Percentiles rank a stretch among this genome's conserved stretches.
Evolutionary conservation across 53 echinoderm and acorn worm genomes (phyloP).

Genomic region (Echinarachnius parma): DNA sequence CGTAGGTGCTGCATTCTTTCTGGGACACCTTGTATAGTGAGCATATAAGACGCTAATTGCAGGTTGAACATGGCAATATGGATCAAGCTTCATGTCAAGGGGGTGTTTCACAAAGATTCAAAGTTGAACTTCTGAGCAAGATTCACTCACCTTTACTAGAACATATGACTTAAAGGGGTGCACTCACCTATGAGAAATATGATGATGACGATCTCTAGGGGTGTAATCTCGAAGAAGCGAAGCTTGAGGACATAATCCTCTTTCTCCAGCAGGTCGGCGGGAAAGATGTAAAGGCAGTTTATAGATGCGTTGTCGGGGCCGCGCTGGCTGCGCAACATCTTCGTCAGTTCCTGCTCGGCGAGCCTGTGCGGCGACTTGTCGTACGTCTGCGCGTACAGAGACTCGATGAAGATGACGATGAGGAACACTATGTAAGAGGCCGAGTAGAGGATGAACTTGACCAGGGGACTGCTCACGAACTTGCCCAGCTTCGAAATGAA

Average conservation of each 20-base stretch:
- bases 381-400: slow-evolving; percentile 51
- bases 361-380: not conserved
- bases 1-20: too few species aligned
- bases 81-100: too few species aligned
- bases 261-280: not conserved
- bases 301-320: not conserved
- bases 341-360: not conserved
- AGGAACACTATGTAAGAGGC: slow-evolving; percentile 79
- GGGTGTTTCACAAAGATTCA: too few species aligned
- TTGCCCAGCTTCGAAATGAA: too few species aligned
- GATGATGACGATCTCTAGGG: slow-evolving; percentile 66
- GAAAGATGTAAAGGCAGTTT: slow-evolving; percentile 6
- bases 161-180: too few species aligned
- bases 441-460: slow-evolving; percentile 89
- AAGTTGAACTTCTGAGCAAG: too few species aligned
- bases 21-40: too few species aligned
- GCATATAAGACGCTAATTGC: too few species aligned
- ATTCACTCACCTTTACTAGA: too few species aligned
- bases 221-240: slow-evolving; percentile 49
- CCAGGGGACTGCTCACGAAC: slow-evolving; percentile 76
- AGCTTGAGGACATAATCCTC: slow-evolving; percentile 6
- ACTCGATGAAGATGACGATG: slow-evolving; percentile 79
- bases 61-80: too few species aligned
- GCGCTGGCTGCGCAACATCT: not conserved
- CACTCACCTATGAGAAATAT: slow-evolving; percentile 70